Evolutionary conservation across 2,113 vertebrate genomes (phyloP).

Genomic region (Stigmatopora nigra): DNA sequence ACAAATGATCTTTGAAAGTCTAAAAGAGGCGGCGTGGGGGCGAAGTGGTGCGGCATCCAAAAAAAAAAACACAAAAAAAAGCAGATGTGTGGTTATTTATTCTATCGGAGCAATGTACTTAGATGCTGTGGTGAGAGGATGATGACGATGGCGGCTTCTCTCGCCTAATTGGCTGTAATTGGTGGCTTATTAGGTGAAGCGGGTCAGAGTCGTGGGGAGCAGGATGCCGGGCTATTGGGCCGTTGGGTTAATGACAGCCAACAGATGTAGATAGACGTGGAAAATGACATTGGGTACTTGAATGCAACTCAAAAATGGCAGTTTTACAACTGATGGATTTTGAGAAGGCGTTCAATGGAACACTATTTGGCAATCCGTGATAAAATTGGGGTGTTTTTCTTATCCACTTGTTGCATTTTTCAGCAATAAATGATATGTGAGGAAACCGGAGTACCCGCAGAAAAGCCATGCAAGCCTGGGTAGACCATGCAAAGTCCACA

Average conservation of each 20-base stretch:
- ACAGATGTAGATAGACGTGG: conserved; percentile 57
- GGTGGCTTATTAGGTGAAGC: conserved; percentile 72
- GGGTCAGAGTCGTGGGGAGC: conserved; percentile 66
- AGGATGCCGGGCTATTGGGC: conserved; percentile 65
- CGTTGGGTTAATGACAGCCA: conserved; percentile 70
- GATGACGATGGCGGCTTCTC: conserved; percentile 50
- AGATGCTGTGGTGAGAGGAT: conserved; percentile 53
- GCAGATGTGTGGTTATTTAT: conserved; percentile 43
- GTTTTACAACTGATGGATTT: not conserved
- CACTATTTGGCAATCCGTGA: not conserved
- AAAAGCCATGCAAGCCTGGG: too few relatives aligned
- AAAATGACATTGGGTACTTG: conserved; percentile 35
- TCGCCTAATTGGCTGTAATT: conserved; percentile 75
- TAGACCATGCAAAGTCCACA: too few relatives aligned
- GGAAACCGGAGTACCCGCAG: too few relatives aligned
- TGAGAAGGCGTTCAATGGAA: not conserved
- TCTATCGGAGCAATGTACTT: conserved; percentile 37
- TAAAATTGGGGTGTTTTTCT: not conserved
- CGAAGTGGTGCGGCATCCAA: too few relatives aligned
- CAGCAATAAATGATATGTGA: too few relatives aligned
- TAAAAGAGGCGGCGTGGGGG: conserved; percentile 13
- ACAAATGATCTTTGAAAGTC: conserved; percentile 58
- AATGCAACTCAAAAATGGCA: not conserved
- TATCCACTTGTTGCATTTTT: not conserved
- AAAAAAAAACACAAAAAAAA: too few relatives aligned